Conservation (phyloP, 2,113 vertebrate genomes). For the Mormyrus iriodes region DNA sequence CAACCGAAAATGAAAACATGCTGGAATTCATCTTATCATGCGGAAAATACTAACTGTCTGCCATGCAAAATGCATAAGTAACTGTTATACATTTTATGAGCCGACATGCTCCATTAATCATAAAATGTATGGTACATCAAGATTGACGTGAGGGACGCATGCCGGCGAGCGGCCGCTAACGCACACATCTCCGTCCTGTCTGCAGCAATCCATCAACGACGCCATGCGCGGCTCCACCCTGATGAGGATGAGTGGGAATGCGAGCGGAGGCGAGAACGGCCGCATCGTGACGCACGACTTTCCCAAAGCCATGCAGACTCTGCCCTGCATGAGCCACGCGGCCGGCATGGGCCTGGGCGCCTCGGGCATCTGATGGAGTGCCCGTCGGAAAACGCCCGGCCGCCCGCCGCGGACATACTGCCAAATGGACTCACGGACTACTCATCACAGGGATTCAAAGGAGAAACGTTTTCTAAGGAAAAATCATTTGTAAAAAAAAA, state of each 20-base stretch:
- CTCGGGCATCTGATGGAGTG: constrained; percentile 83
- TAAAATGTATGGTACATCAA: not conserved
- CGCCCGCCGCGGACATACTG: constrained; percentile 70
- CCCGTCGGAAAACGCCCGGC: not conserved
- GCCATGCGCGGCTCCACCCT: constrained; percentile 92
- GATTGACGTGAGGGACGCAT: not conserved
- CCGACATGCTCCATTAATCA: not conserved
- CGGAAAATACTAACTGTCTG: not conserved
- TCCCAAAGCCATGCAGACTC: constrained; percentile 91
- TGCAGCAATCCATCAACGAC: constrained; percentile 93
- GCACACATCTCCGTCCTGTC: not conserved
- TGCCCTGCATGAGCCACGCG: constrained; percentile 97
- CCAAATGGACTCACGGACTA: constrained; percentile 64
- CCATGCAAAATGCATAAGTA: not conserved
- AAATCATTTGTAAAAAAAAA: constrained; percentile 26
- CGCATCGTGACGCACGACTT: constrained; percentile 96
- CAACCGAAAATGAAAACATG: not conserved
- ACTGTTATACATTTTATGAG: not conserved
- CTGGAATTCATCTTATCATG: not conserved
- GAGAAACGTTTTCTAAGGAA: constrained; percentile 44
- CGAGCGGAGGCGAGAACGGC: constrained; percentile 84
- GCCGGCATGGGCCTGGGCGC: constrained; percentile 93
- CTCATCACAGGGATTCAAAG: constrained; percentile 34
- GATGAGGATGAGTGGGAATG: constrained; percentile 81
- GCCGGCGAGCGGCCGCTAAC: not conserved